phyloP scores from a whole-genome alignment of 2,888 invertebrate species.

The Trileptium ribeirensis region DNA sequence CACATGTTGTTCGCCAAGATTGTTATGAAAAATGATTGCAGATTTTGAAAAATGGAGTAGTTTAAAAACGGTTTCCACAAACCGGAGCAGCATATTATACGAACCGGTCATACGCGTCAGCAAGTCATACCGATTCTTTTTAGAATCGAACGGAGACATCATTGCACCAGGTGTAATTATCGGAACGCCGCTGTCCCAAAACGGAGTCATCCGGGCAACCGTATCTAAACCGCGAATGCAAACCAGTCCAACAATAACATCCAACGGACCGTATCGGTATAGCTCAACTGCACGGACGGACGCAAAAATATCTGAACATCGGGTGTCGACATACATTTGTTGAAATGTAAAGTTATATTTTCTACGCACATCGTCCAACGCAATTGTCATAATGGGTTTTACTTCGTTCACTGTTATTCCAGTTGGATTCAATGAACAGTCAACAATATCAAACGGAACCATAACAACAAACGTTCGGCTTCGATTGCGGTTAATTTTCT shows the following conservation, averaged over 20 bases:
- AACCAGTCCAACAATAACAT: constrained; percentile 75
- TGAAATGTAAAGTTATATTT: too few species aligned
- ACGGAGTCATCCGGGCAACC: constrained; percentile 69
- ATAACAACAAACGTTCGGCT: too few species aligned
- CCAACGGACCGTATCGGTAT: constrained; percentile 63
- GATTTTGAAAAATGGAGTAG: constrained; percentile 60
- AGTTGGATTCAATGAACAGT: not conserved
- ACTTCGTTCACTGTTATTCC: not conserved
- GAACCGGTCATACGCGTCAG: constrained; percentile 77
- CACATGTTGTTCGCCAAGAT: constrained; percentile 35
- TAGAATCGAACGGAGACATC: constrained; percentile 67
- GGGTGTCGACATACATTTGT: constrained; percentile 62
- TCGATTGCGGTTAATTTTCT: too few species aligned
- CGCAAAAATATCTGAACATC: constrained; percentile 69
- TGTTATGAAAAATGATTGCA: constrained; percentile 53
- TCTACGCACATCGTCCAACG: too few species aligned
- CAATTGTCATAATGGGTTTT: constrained; percentile 24
- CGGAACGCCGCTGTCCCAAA: constrained; percentile 58
- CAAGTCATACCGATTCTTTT: constrained; percentile 62
- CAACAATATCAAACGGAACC: not conserved
- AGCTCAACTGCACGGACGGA: constrained; percentile 72
- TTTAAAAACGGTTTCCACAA: constrained; percentile 37
- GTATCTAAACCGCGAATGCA: constrained; percentile 80
- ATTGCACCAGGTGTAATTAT: constrained; percentile 73
- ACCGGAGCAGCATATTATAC: constrained; percentile 54